Evolutionary conservation across 1,140 invertebrate genomes (phyloP), one percentile per base, ranked within the genome.

Genomic region (Oreohelix idahoensis): DNA sequence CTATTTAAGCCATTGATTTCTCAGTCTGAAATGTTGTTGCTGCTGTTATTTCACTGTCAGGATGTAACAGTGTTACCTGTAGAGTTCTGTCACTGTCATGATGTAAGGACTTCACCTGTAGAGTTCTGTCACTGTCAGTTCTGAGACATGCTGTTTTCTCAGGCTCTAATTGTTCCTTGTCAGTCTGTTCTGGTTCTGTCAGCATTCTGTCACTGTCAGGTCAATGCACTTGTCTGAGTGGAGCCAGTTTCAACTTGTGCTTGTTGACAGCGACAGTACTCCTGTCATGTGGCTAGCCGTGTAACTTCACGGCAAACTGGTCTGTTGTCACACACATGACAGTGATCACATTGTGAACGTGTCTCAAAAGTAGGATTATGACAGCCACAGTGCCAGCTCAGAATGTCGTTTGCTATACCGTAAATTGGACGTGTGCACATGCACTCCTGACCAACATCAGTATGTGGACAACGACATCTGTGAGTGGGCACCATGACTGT

Each of bases 151-250:
- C 69, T 39, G 23, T 32, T 71, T n/a, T 32, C 13, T 71, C 69
- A 71, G 32, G 13, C 13, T 71, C 32, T 15, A 38, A 1, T 49
- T 45, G 73, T 4, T 45, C 73, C 38, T 35, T 77, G 75, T 77
- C 75, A 77, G 26, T 53, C 45, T 53, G 32, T 32, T 20, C 11
- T 29, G 5, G 8, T 39, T 20, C 77, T 53, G n/a, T 58, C 32
- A 20, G 35, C 29, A 23, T 79, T 53, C 29, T 79, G 77, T 79
- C 77, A 79, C 77, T 79, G 77, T 79, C 77, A 79, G 35, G 53
- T 58, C 29, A 42, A 15, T 0, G 58, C 20, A 20, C 53, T 49
- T 36, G 63, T 38, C 26, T 63, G 42, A 11, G 71, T 29, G 42
- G 38, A 39, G 1, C 49, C 49, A 20, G 10, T 11, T 17, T 20